These are phyloP conservation scores for Standfussiana lucernea DNA, from an alignment of 2,888 invertebrate species.

Conservation along the genomic window DNA sequence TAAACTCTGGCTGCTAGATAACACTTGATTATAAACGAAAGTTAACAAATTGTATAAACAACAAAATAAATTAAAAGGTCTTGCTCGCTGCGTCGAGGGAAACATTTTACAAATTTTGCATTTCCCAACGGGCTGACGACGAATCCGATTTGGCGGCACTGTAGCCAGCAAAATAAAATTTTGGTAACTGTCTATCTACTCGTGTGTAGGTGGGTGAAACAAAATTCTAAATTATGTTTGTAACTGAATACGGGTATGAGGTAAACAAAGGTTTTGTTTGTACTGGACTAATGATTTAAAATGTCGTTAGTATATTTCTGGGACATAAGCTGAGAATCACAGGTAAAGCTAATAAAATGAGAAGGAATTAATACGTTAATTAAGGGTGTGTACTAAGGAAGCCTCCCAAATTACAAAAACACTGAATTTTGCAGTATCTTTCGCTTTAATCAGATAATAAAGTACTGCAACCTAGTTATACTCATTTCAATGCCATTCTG, in stretches of 20 bases:
- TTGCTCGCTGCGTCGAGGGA: constrained; percentile 20
- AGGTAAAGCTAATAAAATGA: neutral
- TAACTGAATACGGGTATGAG: neutral
- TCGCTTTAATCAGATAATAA: neutral
- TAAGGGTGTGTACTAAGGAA: neutral
- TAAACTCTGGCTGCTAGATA: neutral
- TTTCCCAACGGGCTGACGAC: constrained; percentile 50
- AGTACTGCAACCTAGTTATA: neutral
- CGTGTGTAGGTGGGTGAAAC: constrained; percentile 12
- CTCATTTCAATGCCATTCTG: neutral
- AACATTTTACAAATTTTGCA: constrained; percentile 54
- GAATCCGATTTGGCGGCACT: constrained; percentile 39
- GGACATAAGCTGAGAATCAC: neutral
- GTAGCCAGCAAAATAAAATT: constrained; percentile 53
- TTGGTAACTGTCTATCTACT: constrained; percentile 1
- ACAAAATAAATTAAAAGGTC: constrained; percentile 61
- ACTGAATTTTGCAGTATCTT: neutral
- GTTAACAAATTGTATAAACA: constrained; percentile 34
- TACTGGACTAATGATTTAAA: neutral
- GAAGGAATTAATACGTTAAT: neutral
- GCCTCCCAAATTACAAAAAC: neutral
- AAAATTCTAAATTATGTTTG: constrained; percentile 45
- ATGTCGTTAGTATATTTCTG: neutral
- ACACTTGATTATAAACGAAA: constrained; percentile 14
- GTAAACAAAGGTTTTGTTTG: constrained; percentile 13